phyloP scores from a whole-genome alignment of 2,888 invertebrate species.

The Sminthurinus aureus region DNA sequence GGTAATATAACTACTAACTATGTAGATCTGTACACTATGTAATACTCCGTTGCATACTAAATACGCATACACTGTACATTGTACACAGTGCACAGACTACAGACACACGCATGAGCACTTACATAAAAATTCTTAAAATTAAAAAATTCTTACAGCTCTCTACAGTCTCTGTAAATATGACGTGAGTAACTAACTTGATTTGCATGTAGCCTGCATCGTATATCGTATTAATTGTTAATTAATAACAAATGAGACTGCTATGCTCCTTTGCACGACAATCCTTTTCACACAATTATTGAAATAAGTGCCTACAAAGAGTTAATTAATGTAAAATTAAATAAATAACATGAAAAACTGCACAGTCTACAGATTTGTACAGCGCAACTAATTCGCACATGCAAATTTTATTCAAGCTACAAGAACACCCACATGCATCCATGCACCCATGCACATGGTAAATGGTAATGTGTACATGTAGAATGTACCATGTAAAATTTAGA shows the following conservation, averaged over 20 bases:
- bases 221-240: background rate
- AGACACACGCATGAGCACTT: too few relatives aligned
- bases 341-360: background rate
- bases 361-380: background rate
- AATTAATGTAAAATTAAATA: constrained; percentile 17
- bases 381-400: constrained; percentile 25
- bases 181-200: background rate
- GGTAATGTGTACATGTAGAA: too few relatives aligned
- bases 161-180: background rate
- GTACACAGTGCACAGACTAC: too few relatives aligned
- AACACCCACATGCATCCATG: background rate
- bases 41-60: too few relatives aligned
- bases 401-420: constrained; percentile 17
- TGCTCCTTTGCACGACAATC: background rate
- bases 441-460: background rate
- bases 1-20: too few relatives aligned
- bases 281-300: constrained; percentile 12
- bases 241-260: background rate
- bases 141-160: too few relatives aligned
- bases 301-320: background rate
- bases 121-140: too few relatives aligned
- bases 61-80: too few relatives aligned
- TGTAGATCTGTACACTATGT: too few relatives aligned
- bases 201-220: background rate
- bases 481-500: too few relatives aligned